A percentile compares a stretch with the other conserved stretches of the same genome.
These are phyloP conservation scores for Oscheius sp. DNA, from an alignment of 1,140 invertebrate genomes.

Conservation along the genomic window DNA sequence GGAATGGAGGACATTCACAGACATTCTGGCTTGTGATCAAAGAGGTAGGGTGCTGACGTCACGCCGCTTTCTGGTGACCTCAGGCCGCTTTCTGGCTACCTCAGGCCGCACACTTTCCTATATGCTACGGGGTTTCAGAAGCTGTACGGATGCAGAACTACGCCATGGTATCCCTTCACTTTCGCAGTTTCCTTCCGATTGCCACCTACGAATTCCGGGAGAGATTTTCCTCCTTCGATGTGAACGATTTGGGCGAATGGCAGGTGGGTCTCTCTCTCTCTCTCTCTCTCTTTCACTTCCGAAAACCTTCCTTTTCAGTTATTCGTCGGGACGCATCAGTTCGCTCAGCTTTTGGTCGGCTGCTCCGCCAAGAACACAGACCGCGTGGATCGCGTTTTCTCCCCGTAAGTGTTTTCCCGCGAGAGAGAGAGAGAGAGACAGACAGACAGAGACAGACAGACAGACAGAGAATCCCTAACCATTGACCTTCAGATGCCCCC, in stretches of 20 bases:
- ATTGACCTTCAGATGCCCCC: too few species aligned
- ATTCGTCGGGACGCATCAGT: not conserved
- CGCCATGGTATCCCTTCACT: not conserved
- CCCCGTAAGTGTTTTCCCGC: not conserved
- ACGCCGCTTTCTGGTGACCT: too few species aligned
- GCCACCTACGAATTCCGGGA: not conserved
- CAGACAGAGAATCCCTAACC: too few species aligned
- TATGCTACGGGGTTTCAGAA: not conserved
- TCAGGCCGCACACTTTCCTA: not conserved
- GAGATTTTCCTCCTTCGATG: not conserved
- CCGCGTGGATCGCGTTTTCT: not conserved
- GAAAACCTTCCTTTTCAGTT: not conserved
- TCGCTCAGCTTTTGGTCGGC: not conserved
- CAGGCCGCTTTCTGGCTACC: too few species aligned
- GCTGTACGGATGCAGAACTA: not conserved
- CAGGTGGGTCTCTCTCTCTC: not conserved
- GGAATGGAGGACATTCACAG: not conserved
- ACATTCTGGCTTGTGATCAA: not conserved
- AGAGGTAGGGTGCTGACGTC: not conserved
- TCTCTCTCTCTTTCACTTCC: not conserved
- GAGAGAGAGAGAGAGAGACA: not conserved
- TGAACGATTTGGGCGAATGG: not conserved
- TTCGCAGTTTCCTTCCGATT: not conserved
- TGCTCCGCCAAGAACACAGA: not conserved
- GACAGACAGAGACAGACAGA: not conserved